Evolutionary conservation across 1,140 invertebrate species (phyloP), one percentile per base, ranked within the genome.

Genomic region (Camponotus vicinus): DNA sequence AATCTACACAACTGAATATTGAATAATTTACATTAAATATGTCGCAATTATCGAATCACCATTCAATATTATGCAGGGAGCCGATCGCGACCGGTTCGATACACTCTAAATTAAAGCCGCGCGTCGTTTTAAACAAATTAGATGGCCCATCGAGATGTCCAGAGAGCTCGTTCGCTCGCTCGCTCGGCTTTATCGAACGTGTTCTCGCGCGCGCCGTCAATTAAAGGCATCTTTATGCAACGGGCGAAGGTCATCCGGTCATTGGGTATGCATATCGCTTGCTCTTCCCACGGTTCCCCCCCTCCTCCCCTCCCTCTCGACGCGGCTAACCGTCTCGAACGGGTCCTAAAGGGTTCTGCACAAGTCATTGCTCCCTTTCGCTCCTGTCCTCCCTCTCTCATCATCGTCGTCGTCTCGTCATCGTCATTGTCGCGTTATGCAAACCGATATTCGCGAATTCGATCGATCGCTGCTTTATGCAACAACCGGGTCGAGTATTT

Each of bases 151-250:
- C 70, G 70, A 89, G 84, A 76, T 86, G 88, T 86, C 83, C 87
- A 59, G 64, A 57, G 21, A 13, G 37, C 18, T 70, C 55, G 32
- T 49, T 80, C 70, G 69, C 78, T 82, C 57, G 82, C 70, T 80
- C 80, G 88, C 71, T 90, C 76, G 52, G 91, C 91, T 93, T 90
- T 92, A 92, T 92, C 91, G 93, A 94, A 95, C 94, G 93, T 94
- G 93, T 95, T 94, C 94, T 94, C 91, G 89, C 92, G 93, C 92
- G 92, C 91, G 91, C 86, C 92, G 92, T 94, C 94, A 94, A 95
- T 95, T 95, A 95, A 94, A 94, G 89, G 90, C 93, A 95, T 94
- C 93, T 95, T 95, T 94, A 94, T 95, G 94, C 93, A 95, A 94
- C 93, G 91, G 86, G 85, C 94, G 94, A 94, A 95, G 94, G 94